Base-by-base conservation (phyloP, 2,797 vertebrate genomes). In the Gallirallus australis region DNA sequence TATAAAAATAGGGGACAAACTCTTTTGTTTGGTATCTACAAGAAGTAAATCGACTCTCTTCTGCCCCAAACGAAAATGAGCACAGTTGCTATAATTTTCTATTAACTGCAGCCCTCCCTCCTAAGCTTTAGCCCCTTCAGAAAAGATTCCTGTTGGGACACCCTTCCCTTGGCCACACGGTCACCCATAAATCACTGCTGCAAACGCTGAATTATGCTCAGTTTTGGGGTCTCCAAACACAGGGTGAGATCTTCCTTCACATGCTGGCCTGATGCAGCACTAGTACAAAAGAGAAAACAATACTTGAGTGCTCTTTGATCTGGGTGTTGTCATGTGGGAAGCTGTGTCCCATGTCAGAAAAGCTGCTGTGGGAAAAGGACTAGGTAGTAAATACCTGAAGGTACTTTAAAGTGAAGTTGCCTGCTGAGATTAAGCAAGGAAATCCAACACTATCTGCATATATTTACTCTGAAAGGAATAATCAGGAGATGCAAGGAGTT, bases 371-470 rank as follows among this genome's bases (percentile, higher is more conserved):
- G 82, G 66, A 79, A 91, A 78, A 91, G 82, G 82, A 30, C 47
- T 86, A 73, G 42, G 33, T 33, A 70, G 75, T 96, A 95, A 96
- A 97, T 97, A 95, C 95, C 77, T 96, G 93, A 81, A 97, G 89
- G 91, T 85, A 59, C 96, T 97, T 95, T 87, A 80, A 97, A 83
- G 90, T 86, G 81, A 86, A 56, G 86, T 27, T 59, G 20, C 96
- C 96, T 97, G 95, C 92, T 91, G 95, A 95, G 95, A 96, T 87
- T 60, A 75, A 96, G 89, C 53, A 90, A 69, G 81, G 69, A 93
- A 88, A 95, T 47, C 57, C 66, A 94, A 94, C 88, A 96, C 86
- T 91, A 79, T 82, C 70, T 72, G 78, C 93, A 89, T 85, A 21
- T 50, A 69, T 88, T 95, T 93, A 92, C 87, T 79, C 64, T 47